Percentiles rank a stretch among this genome's conserved stretches.
These are phyloP conservation scores for Leucania comma DNA, from an alignment of 2,888 invertebrate genomes.

Conservation along the genomic window DNA sequence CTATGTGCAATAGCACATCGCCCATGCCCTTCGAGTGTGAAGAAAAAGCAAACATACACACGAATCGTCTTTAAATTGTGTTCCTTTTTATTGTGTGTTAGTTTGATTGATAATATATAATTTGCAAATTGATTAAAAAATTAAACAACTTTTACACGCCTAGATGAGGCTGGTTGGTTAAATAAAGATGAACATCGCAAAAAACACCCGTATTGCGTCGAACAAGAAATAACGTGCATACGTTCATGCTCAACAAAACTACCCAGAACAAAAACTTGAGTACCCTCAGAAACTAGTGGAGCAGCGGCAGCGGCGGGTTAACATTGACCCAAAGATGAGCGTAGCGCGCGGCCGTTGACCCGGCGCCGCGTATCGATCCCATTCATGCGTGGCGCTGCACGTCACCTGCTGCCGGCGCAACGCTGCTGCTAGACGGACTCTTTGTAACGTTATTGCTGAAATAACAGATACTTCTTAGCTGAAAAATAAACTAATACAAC, in stretches of 20 bases:
- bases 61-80: too few species aligned
- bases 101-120: too few species aligned
- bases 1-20: too few species aligned
- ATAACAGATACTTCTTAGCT: background rate
- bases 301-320: constrained; percentile 52
- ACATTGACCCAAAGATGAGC: constrained; percentile 67
- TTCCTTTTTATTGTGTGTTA: too few species aligned
- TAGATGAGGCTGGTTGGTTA: too few species aligned
- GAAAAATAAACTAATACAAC: background rate
- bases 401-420: constrained; percentile 33
- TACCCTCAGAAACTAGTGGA: constrained; percentile 2
- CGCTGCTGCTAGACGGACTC: too few species aligned
- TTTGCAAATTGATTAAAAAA: too few species aligned
- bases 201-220: background rate
- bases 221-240: background rate
- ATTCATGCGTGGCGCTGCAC: constrained; percentile 70
- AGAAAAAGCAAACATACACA: too few species aligned
- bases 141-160: too few species aligned
- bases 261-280: constrained; percentile 13
- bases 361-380: constrained; percentile 77
- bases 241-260: background rate
- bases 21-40: too few species aligned
- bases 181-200: background rate
- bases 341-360: constrained; percentile 70
- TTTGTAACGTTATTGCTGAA: background rate